Evolutionary conservation across 2,797 vertebrate species (phyloP).

Genomic region (Helostoma temminkii): DNA sequence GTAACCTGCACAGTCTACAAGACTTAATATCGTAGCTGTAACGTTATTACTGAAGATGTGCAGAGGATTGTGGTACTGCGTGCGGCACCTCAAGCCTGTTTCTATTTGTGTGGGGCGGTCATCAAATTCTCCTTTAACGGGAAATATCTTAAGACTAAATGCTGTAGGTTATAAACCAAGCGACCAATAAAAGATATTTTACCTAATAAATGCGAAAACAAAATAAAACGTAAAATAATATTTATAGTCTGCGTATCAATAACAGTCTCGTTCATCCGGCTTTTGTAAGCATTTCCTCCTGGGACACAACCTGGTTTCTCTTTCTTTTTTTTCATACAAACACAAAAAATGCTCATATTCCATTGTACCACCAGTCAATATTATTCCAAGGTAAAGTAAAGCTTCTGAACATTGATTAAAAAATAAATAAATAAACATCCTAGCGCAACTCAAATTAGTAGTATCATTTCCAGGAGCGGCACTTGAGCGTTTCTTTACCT

Average conservation of each 20-base stretch:
- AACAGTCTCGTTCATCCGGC: slow-evolving; percentile 11
- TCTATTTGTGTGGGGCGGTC: slow-evolving; percentile 4
- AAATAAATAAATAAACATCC: neutral
- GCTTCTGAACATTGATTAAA: neutral
- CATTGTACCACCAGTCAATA: neutral
- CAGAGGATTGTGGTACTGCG: neutral
- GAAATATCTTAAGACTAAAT: no score
- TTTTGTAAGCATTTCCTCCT: slow-evolving; percentile 20
- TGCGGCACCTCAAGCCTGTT: slow-evolving; percentile 29
- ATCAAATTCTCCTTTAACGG: neutral
- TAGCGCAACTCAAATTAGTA: neutral
- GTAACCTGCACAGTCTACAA: no score
- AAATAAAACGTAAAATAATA: neutral
- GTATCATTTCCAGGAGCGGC: neutral
- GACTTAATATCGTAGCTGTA: neutral
- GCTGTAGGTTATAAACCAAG: no score
- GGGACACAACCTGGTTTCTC: slow-evolving; percentile 9
- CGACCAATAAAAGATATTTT: no score
- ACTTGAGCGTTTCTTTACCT: neutral
- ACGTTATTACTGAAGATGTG: neutral
- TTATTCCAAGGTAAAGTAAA: fast-evolving
- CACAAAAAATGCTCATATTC: neutral
- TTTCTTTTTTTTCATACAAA: slow-evolving; percentile 10
- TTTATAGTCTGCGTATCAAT: slow-evolving; percentile 16
- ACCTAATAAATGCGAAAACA: no score